Percentiles rank a stretch among this genome's conserved stretches.
Conservation (phyloP, 2,113 vertebrate species). For the Strigops habroptila region DNA sequence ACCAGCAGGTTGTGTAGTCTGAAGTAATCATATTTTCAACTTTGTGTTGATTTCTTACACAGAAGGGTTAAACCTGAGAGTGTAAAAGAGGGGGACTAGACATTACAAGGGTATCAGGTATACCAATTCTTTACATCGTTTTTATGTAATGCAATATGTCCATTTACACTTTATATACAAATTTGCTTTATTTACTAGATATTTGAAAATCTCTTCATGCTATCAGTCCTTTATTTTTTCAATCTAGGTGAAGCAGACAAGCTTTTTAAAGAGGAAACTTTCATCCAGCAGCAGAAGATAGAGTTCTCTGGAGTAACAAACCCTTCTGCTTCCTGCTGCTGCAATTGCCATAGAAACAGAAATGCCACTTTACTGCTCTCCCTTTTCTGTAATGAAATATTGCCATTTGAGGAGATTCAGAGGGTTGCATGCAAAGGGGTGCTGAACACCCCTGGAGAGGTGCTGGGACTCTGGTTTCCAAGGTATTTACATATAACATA, state of each 20-base stretch:
- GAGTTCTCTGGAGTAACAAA: background rate
- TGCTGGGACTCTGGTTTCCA: background rate
- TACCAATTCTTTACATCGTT: background rate
- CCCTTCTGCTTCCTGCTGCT: background rate
- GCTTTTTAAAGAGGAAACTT: background rate
- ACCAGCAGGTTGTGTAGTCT: background rate
- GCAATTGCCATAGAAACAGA: slow-evolving; percentile 10
- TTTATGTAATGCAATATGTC: background rate
- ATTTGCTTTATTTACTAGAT: background rate
- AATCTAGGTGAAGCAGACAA: background rate
- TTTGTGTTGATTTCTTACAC: background rate
- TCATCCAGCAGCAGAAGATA: background rate
- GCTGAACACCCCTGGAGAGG: background rate
- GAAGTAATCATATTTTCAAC: background rate
- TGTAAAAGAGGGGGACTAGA: background rate
- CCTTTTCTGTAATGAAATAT: background rate
- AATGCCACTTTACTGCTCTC: background rate
- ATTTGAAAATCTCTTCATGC: background rate
- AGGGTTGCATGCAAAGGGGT: background rate
- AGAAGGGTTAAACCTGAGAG: background rate
- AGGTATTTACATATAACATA: background rate
- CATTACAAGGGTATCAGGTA: background rate
- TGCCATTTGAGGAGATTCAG: background rate
- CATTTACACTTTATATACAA: background rate
- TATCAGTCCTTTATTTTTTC: background rate